These are phyloP conservation scores for Drosophila neotestacea DNA, from an alignment of 2,888 invertebrate genomes.

Conservation along the genomic window DNA sequence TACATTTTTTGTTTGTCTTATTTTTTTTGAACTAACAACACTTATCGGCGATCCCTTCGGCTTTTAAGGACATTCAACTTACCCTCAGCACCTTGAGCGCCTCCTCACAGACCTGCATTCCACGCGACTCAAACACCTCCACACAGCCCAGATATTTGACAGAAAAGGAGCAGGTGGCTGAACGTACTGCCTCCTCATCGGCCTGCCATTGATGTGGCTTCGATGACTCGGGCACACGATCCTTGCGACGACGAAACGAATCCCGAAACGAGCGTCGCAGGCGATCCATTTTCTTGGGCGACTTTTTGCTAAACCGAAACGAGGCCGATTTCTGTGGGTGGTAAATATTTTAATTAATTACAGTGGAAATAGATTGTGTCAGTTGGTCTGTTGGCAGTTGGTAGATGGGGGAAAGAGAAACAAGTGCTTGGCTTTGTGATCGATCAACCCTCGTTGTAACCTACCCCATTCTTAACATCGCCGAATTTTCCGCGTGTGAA, in stretches of 20 bases:
- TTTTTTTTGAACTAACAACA: too few relatives aligned
- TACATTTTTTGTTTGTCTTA: too few relatives aligned
- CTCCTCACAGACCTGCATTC: slow-evolving; percentile 99
- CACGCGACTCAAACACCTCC: slow-evolving; percentile 99
- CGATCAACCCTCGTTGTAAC: slow-evolving; percentile 74
- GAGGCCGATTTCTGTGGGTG: slow-evolving; percentile 86
- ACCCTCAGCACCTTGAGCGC: slow-evolving; percentile 98
- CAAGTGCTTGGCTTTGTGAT: slow-evolving; percentile 69
- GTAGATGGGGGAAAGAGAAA: slow-evolving; percentile 56
- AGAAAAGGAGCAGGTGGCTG: slow-evolving; percentile 98
- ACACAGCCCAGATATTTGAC: slow-evolving; percentile 99
- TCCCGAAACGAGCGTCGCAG: slow-evolving; percentile 95
- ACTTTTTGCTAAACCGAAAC: slow-evolving; percentile 87
- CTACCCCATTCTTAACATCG: slow-evolving; percentile 86
- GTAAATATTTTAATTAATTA: slow-evolving; percentile 6
- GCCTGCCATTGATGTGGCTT: slow-evolving; percentile 99
- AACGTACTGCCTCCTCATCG: slow-evolving; percentile 97
- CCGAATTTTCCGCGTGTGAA: slow-evolving; percentile 85
- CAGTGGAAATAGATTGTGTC: neutral
- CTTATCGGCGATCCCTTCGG: too few relatives aligned
- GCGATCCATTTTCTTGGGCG: slow-evolving; percentile 94
- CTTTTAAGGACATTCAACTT: slow-evolving; percentile 83
- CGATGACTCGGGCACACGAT: slow-evolving; percentile 94
- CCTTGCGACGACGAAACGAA: slow-evolving; percentile 96
- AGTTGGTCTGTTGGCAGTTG: neutral